Percentiles rank a stretch among this genome's conserved stretches.
Conservation (phyloP, 1,140 invertebrate genomes). For the Bombus soroeensis region DNA sequence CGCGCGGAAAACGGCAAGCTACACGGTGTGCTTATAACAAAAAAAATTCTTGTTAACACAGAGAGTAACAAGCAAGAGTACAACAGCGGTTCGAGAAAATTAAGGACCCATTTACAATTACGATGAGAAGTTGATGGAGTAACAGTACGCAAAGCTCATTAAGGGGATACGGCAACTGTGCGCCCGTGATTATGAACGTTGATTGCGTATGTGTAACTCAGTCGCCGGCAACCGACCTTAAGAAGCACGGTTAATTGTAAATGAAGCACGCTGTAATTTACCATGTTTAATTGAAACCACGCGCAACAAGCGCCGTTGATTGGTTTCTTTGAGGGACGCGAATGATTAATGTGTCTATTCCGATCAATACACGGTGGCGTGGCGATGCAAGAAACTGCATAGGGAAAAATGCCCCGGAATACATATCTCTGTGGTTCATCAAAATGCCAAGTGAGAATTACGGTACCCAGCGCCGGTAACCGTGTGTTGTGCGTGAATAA, state of each 20-base stretch:
- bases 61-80: constrained; percentile 20
- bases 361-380: constrained; percentile 44
- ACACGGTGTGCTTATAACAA: constrained; percentile 5
- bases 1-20: not conserved
- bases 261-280: constrained; percentile 67
- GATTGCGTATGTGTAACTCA: constrained; percentile 66
- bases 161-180: constrained; percentile 52
- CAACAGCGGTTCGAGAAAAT: constrained; percentile 50
- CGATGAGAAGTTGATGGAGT: constrained; percentile 65
- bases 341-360: constrained; percentile 62
- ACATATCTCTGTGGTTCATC: constrained; percentile 25
- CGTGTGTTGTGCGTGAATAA: not conserved
- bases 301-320: constrained; percentile 66
- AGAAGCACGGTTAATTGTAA: constrained; percentile 68
- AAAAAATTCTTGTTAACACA: constrained; percentile 58
- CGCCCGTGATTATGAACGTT: constrained; percentile 61
- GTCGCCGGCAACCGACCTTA: constrained; percentile 60
- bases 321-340: constrained; percentile 57
- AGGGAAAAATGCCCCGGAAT: not conserved
- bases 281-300: constrained; percentile 69
- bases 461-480: not conserved
- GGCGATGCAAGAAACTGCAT: not conserved
- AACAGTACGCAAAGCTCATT: constrained; percentile 68
- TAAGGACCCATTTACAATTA: constrained; percentile 67
- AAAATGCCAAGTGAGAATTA: constrained; percentile 15